phyloP scores from a whole-genome alignment of 2,797 vertebrate species.

The Philypnodon macrostomus region DNA sequence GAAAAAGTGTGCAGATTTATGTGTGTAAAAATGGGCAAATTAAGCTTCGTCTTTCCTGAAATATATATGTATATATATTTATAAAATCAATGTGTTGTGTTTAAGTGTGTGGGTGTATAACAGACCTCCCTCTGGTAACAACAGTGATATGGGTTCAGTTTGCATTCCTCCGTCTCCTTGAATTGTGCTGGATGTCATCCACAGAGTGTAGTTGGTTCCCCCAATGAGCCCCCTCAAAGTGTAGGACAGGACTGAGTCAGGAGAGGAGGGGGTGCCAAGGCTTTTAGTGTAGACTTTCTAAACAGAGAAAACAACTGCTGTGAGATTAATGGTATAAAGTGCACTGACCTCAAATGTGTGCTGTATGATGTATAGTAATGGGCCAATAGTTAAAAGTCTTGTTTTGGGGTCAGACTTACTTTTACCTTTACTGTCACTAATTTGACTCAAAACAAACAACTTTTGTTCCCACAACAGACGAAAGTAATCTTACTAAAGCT shows the following conservation, averaged over 20 bases:
- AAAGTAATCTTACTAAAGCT: too few species aligned
- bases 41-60: too few species aligned
- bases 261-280: slow-evolving; percentile 41
- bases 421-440: too few species aligned
- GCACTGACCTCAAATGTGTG: neutral
- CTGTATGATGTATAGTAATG: neutral
- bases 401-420: too few species aligned
- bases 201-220: slow-evolving; percentile 86
- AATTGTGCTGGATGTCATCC: slow-evolving; percentile 89
- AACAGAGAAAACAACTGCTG: slow-evolving; percentile 12
- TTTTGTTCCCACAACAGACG: neutral
- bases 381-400: neutral
- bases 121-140: slow-evolving; percentile 91
- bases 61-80: too few species aligned
- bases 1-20: slow-evolving; percentile 66
- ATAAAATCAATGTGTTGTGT: slow-evolving; percentile 11
- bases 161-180: slow-evolving; percentile 88
- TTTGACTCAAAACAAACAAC: neutral
- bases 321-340: slow-evolving; percentile 7
- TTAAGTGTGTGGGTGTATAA: slow-evolving; percentile 50
- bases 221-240: slow-evolving; percentile 81
- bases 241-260: slow-evolving; percentile 64
- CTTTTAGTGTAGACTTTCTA: slow-evolving; percentile 80
- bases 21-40: too few species aligned
- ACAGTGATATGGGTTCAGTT: slow-evolving; percentile 79